phyloP scores from a whole-genome alignment of 1,140 invertebrate genomes.

The Odontomachus brunneus region DNA sequence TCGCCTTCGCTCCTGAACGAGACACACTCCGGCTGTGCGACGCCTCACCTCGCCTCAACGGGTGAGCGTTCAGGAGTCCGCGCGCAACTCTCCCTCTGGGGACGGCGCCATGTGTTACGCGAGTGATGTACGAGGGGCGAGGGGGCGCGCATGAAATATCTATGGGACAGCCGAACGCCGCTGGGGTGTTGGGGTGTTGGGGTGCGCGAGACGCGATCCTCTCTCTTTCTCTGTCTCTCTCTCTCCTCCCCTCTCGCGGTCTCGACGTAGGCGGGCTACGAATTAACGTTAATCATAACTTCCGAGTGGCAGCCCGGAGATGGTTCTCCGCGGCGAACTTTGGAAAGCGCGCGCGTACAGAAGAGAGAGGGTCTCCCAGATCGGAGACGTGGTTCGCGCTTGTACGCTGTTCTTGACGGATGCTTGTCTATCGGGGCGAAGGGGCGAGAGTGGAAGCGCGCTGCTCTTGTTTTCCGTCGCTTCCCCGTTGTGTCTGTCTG shows the following conservation, averaged over 20 bases:
- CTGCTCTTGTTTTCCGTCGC: slow-evolving; percentile 10
- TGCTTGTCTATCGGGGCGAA: not conserved
- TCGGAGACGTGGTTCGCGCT: too few species aligned
- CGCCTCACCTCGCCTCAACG: slow-evolving; percentile 65
- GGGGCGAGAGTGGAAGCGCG: not conserved
- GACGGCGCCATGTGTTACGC: slow-evolving; percentile 78
- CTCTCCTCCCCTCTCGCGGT: slow-evolving; percentile 25
- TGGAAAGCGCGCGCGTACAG: not conserved
- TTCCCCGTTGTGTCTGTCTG: not conserved
- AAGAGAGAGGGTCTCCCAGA: not conserved
- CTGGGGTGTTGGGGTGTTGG: not conserved
- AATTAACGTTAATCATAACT: slow-evolving; percentile 64
- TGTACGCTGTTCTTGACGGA: slow-evolving; percentile 35
- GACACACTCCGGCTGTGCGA: slow-evolving; percentile 55
- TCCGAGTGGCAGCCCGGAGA: slow-evolving; percentile 1
- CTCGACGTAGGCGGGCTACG: slow-evolving; percentile 19
- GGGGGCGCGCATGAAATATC: slow-evolving; percentile 77
- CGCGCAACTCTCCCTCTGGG: slow-evolving; percentile 66
- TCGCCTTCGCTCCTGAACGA: slow-evolving; percentile 70
- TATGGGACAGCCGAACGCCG: slow-evolving; percentile 54
- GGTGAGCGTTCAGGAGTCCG: slow-evolving; percentile 62
- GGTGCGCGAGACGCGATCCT: not conserved
- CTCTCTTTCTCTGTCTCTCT: slow-evolving; percentile 4
- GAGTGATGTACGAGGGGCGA: slow-evolving; percentile 77
- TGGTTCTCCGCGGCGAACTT: slow-evolving; percentile 19